These are phyloP conservation scores for Nasonia longicornis DNA, from an alignment of 1,140 invertebrate genomes.

Conservation along the genomic window DNA sequence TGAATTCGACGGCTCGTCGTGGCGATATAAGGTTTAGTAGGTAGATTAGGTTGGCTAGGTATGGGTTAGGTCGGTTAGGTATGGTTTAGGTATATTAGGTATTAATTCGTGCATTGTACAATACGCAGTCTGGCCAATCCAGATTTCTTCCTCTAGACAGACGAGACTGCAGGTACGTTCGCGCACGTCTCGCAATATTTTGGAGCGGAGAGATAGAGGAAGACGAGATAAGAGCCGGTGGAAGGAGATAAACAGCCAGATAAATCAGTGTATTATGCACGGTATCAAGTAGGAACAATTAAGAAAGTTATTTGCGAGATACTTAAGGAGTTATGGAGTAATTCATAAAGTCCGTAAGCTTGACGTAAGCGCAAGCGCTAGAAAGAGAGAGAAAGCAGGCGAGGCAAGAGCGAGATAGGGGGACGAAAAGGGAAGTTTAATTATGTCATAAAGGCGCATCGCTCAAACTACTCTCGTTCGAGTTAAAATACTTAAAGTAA, in stretches of 20 bases:
- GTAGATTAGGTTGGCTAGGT: too few relatives aligned
- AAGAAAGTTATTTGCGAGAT: conserved; percentile 48
- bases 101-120: too few relatives aligned
- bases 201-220: neutral
- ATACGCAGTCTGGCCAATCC: neutral
- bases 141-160: neutral
- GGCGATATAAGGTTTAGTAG: too few relatives aligned
- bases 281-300: conserved; percentile 47
- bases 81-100: too few relatives aligned
- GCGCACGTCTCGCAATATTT: conserved; percentile 5
- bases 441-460: conserved; percentile 42
- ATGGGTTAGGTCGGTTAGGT: too few relatives aligned
- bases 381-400: neutral
- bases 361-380: conserved; percentile 12
- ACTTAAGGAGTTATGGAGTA: conserved; percentile 48
- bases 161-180: neutral
- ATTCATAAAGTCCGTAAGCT: conserved; percentile 47
- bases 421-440: conserved; percentile 40
- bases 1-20: too few relatives aligned
- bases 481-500: conserved; percentile 31
- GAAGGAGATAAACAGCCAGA: conserved; percentile 40
- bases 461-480: conserved; percentile 38
- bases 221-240: conserved; percentile 35
- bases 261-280: conserved; percentile 47
- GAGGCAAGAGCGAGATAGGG: neutral